Conservation (phyloP, 1,140 invertebrate species). For the Drosophila triauraria region DNA sequence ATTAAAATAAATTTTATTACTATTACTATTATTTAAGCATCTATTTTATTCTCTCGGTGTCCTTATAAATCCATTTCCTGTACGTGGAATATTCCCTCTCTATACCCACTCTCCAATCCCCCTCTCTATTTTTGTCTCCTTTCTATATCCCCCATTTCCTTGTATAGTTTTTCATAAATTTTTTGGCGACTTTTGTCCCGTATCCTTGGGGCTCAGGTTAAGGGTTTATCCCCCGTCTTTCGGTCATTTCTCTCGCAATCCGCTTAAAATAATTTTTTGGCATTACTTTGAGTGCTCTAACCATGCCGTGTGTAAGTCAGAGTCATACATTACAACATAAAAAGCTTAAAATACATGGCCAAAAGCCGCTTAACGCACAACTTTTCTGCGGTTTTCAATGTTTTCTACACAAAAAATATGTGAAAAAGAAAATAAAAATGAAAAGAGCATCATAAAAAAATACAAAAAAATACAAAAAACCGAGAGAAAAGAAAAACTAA, state of each 20-base stretch:
- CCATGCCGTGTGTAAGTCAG: slow-evolving; percentile 22
- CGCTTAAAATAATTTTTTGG: slow-evolving; percentile 81
- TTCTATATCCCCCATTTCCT: slow-evolving; percentile 5
- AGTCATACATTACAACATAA: slow-evolving; percentile 60
- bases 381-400: slow-evolving; percentile 59
- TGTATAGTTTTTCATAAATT: slow-evolving; percentile 70
- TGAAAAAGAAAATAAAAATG: neutral
- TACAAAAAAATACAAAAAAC: too few species aligned
- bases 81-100: neutral
- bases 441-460: neutral
- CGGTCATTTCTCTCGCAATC: slow-evolving; percentile 39
- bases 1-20: neutral
- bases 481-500: neutral
- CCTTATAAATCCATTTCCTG: neutral
- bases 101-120: neutral
- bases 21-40: neutral
- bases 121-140: neutral
- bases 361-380: slow-evolving; percentile 70
- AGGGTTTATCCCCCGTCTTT: neutral
- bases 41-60: neutral
- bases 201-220: slow-evolving; percentile 8
- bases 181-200: slow-evolving; percentile 38
- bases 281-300: slow-evolving; percentile 65
- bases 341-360: slow-evolving; percentile 59
- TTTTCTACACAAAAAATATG: neutral